Evolutionary conservation across 2,888 invertebrate genomes (phyloP).

Genomic region (Erebia ligea): DNA sequence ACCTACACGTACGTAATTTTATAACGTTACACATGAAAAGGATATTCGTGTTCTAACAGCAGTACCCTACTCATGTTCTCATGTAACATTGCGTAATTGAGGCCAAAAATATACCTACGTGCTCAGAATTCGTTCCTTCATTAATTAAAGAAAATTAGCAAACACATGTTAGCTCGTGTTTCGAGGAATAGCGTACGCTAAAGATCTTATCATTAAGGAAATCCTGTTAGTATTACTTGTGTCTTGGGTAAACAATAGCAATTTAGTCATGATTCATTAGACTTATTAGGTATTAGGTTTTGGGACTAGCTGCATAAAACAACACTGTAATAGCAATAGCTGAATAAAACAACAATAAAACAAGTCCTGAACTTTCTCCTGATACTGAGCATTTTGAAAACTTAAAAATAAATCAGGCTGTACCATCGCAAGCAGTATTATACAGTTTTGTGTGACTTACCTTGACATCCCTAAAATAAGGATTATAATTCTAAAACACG

Average conservation of each 20-base stretch:
- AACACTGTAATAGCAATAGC: too few species aligned
- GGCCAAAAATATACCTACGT: neutral
- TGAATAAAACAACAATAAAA: neutral
- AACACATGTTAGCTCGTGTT: neutral
- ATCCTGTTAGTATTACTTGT: neutral
- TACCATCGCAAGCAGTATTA: too few species aligned
- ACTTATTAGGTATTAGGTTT: too few species aligned
- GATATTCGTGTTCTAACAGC: neutral
- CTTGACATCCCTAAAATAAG: too few species aligned
- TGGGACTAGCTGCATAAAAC: too few species aligned
- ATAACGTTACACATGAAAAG: neutral
- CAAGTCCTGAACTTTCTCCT: too few species aligned
- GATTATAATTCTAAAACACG: too few species aligned
- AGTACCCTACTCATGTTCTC: neutral
- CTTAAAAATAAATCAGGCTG: too few species aligned
- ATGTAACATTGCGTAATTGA: neutral
- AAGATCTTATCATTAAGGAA: neutral
- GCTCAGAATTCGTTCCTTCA: neutral
- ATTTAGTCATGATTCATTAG: too few species aligned
- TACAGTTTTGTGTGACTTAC: too few species aligned
- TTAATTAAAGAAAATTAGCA: neutral
- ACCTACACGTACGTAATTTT: neutral
- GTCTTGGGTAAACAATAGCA: too few species aligned
- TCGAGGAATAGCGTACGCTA: neutral
- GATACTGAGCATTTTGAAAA: too few species aligned